Conservation (phyloP, 2,797 vertebrate species). For the Neosalanx taihuensis region DNA sequence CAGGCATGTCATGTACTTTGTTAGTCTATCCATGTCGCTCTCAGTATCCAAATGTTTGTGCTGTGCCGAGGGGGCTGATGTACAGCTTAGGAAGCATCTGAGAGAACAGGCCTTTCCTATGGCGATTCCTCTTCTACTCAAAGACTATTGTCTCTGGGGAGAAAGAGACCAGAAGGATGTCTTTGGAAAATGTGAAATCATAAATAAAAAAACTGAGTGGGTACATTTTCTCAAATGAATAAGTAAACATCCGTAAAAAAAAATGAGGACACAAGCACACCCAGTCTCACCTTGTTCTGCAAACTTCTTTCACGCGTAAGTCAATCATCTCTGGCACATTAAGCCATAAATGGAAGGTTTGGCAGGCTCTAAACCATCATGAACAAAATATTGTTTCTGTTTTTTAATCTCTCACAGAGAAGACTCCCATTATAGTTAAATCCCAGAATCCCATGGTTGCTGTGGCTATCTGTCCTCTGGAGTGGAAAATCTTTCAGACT, state of each 20-base stretch:
- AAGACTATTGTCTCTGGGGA: slow-evolving; percentile 60
- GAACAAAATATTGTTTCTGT: slow-evolving; percentile 15
- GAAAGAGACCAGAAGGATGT: slow-evolving; percentile 50
- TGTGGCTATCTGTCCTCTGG: slow-evolving; percentile 34
- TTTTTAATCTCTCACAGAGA: slow-evolving; percentile 29
- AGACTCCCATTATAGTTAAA: slow-evolving; percentile 51
- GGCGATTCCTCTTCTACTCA: slow-evolving; percentile 62
- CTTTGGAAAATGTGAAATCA: slow-evolving; percentile 38
- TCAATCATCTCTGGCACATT: slow-evolving; percentile 51
- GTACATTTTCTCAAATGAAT: slow-evolving; percentile 27
- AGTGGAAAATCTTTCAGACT: slow-evolving; percentile 38
- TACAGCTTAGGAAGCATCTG: slow-evolving; percentile 62
- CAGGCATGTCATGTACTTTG: slow-evolving; percentile 36
- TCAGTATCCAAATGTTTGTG: slow-evolving; percentile 67
- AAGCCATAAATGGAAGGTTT: slow-evolving; percentile 54
- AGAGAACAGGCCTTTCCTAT: slow-evolving; percentile 53
- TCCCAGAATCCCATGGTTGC: slow-evolving; percentile 30
- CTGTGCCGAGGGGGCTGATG: slow-evolving; percentile 66
- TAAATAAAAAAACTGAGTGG: slow-evolving; percentile 29
- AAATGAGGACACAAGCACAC: slow-evolving; percentile 39
- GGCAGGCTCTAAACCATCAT: slow-evolving; percentile 38
- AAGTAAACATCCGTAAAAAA: slow-evolving; percentile 29
- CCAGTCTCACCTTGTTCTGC: slow-evolving; percentile 59
- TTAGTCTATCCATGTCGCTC: slow-evolving; percentile 50
- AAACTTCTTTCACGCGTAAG: slow-evolving; percentile 42